Conservation (phyloP, 2,113 vertebrate species). For the Perca flavescens region DNA sequence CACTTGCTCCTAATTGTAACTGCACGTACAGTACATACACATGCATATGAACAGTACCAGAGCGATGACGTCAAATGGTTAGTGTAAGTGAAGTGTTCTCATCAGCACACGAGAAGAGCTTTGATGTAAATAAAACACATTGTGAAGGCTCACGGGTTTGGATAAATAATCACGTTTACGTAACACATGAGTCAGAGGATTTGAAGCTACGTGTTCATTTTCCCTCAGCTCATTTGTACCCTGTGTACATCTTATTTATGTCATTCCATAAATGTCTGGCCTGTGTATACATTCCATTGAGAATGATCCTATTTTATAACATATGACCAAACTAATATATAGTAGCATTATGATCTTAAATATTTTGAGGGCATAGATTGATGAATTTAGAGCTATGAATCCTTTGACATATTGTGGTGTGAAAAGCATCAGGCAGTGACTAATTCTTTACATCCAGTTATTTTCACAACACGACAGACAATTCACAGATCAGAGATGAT, state of each 20-base stretch:
- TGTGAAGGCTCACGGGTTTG: constrained; percentile 44
- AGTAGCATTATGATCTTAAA: neutral
- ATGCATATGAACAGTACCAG: neutral
- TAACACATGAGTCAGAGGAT: constrained; percentile 58
- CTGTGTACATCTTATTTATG: constrained; percentile 19
- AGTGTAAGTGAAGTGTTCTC: constrained; percentile 22
- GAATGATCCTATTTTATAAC: neutral
- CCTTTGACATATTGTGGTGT: neutral
- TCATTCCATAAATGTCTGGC: constrained; percentile 21
- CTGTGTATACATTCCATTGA: neutral
- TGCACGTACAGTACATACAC: neutral
- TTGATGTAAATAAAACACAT: constrained; percentile 49
- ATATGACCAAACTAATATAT: neutral
- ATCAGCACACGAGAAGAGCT: constrained; percentile 36
- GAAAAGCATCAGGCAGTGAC: neutral
- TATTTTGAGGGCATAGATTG: neutral
- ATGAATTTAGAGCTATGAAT: neutral
- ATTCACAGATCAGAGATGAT: neutral
- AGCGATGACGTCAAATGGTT: constrained; percentile 10
- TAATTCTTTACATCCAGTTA: neutral
- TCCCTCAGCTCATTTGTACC: constrained; percentile 23
- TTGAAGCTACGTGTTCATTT: constrained; percentile 21
- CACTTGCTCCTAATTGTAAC: constrained; percentile 8
- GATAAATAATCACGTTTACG: constrained; percentile 62
- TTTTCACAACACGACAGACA: neutral